Conservation (phyloP, 2,888 invertebrate species). For the Adineta ricciae region DNA sequence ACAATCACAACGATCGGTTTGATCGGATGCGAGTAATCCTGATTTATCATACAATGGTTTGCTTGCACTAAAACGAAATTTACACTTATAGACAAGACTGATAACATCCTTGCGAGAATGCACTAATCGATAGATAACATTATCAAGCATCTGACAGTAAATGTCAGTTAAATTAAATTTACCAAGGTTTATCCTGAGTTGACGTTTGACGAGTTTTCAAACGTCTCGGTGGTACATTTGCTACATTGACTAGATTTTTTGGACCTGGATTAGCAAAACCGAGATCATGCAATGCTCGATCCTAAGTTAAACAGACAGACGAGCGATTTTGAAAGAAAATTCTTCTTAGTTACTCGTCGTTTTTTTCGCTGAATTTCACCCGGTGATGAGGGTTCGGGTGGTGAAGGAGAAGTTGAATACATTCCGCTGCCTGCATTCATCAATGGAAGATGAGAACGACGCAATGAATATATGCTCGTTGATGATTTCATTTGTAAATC, state of each 20-base stretch:
- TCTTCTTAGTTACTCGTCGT: neutral
- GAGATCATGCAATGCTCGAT: neutral
- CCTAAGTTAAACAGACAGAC: neutral
- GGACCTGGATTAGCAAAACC: neutral
- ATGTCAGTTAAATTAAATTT: neutral
- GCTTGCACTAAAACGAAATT: neutral
- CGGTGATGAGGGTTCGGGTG: neutral
- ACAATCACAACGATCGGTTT: slow-evolving; percentile 9
- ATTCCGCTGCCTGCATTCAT: neutral
- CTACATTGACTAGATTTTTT: neutral
- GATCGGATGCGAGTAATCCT: neutral
- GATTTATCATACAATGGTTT: neutral
- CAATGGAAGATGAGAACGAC: neutral
- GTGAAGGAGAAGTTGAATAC: neutral
- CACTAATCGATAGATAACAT: too few relatives aligned
- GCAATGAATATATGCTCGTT: neutral
- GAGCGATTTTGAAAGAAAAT: too few relatives aligned
- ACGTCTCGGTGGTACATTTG: neutral
- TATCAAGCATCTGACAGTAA: too few relatives aligned
- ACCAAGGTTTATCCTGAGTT: neutral
- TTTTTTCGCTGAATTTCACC: neutral
- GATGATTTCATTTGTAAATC: neutral
- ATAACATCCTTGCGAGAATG: too few relatives aligned
- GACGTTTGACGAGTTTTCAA: neutral
- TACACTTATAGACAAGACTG: neutral